Evolutionary conservation across 1,140 invertebrate species (phyloP), one percentile per base, ranked within the genome.

Genomic region (Teleopsis dalmanni): DNA sequence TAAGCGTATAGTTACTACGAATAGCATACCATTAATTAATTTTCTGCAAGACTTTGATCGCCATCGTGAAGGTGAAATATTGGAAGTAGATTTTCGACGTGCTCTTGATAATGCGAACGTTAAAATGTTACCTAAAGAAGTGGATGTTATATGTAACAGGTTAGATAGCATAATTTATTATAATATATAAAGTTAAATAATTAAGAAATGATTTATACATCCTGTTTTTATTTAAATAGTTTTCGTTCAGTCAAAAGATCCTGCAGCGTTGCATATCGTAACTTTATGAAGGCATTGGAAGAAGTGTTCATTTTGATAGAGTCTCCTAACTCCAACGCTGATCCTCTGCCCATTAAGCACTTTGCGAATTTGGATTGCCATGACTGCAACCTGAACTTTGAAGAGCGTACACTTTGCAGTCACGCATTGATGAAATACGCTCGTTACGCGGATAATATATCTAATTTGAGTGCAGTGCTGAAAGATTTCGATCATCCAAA

Each of bases 301-400:
- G 81, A 82, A 71, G 77, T 80, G 19, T 78, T 85, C 45, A 76
- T 79, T 3, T 76, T 79, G 50, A 62, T 85, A 48, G 82, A 86
- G 67, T 76, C 78, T 41, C 75, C 76, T 31, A 80, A 83, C 40
- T 75, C 76, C 29, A 80, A 83, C 40, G 62, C 52, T n/a, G 65
- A 68, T 36, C 65, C 83, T 21, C 68, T 76, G 34, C 83, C 83
- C 0, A 54, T 82, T 2, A 76, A 80, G 42, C 81, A 84, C 57
- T 60, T 82, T 36, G 80, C 82, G 19, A 76, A 76, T 18, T 59
- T 73, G 50, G 78, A 80, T 54, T 71, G 75, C 53, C 67, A 75
- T 13, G 72, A 74, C 27, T 81, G 80, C 53, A 84, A 82, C 73
- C 74, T 86, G 7, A 82, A 82, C 71, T 84, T 80, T 55, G 80